Evolutionary conservation across 2,113 vertebrate species (phyloP).

Genomic region (Trematocara stigmaticum): DNA sequence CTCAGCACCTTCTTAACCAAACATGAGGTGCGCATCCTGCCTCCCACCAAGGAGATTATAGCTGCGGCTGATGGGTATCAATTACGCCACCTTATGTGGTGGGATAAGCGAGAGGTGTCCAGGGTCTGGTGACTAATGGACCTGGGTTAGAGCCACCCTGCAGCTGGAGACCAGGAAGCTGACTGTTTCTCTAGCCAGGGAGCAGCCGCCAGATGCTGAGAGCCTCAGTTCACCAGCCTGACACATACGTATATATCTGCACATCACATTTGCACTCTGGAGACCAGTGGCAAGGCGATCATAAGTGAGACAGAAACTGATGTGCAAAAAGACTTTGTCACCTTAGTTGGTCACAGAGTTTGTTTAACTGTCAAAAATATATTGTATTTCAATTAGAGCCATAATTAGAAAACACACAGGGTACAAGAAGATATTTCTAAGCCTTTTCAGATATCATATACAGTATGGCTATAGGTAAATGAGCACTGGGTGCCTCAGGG

Average conservation of each 20-base stretch:
- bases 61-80: constrained; percentile 61
- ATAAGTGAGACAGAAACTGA: background rate
- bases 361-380: background rate
- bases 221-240: constrained; percentile 36
- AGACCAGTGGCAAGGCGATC: background rate
- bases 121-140: constrained; percentile 69
- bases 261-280: constrained; percentile 7
- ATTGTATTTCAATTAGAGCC: background rate
- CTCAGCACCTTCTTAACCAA: constrained; percentile 73
- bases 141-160: constrained; percentile 59
- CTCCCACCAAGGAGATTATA: constrained; percentile 51
- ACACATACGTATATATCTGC: constrained; percentile 35
- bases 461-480: background rate
- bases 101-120: constrained; percentile 64
- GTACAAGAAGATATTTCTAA: background rate
- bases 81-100: constrained; percentile 68
- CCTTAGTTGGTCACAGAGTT: background rate
- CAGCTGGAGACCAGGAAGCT: constrained; percentile 49
- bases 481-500: background rate
- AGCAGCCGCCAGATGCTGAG: constrained; percentile 58
- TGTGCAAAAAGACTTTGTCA: background rate
- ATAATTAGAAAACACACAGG: background rate
- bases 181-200: constrained; percentile 51
- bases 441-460: background rate
- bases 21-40: constrained; percentile 51